Evolutionary conservation across 2,888 invertebrate genomes (phyloP), one percentile per base, ranked within the genome.

Genomic region (Drosophila suboccidentalis): DNA sequence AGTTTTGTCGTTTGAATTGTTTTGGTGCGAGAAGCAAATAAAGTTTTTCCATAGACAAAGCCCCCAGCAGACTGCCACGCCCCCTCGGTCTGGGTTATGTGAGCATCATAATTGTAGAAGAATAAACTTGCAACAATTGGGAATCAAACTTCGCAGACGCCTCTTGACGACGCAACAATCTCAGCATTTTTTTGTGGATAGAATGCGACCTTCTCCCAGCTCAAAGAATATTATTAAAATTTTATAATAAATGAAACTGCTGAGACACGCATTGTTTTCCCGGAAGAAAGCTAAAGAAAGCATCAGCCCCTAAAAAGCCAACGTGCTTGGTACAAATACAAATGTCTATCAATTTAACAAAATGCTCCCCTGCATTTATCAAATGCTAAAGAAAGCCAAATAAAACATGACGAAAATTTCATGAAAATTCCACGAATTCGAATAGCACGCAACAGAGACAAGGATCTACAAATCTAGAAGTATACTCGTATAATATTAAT

Each of bases 101-200:
- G 41, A 41, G 50, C 60, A 44, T 65, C 69, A 84, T 73, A 80
- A 84, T 78, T 78, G 73, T 36, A 44, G 41, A 59, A 53, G 70
- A 68, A 79, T 72, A 66, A 67, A 80, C 67, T 83, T 66, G 63
- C 39, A 69, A 69, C 83, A 81, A 73, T 83, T 83, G 80, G 83
- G 84, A 83, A 83, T 82, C 74, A 80, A 83, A 80, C 73, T 81
- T 82, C 22, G 64, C 77, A 83, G 80, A 83, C 80, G 66, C 62
- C 43, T 22, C 39, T 41, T n/a, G 39, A 61, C 29, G 32, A 66
- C 41, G n/a, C 50, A 53, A 51, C 59, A 64, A 60, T 49, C 59
- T 54, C 34, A 59, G 49, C 39, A 39, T 29, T 17, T 17, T 26
- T 26, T 9, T 34, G 17, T 5, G 15, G 39, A 43, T 13, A 8